Base-by-base conservation (phyloP, 1,140 invertebrate genomes). In the Zaprionus ornatus region DNA sequence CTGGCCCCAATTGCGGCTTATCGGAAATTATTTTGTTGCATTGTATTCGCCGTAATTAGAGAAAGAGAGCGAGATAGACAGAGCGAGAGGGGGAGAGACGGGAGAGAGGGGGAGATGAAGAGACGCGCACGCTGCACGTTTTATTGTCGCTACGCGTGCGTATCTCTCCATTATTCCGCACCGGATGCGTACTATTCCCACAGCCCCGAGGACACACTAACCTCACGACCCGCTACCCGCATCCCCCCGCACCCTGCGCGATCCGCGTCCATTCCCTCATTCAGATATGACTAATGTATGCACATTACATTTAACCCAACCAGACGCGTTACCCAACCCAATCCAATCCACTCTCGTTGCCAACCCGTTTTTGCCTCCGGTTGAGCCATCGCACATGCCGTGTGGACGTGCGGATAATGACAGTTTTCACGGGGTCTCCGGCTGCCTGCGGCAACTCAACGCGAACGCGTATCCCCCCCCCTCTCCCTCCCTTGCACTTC, bases 241-340 rank as follows among this genome's bases (percentile, higher is more conserved):
- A 10, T 6, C 19, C 45, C 45, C n/a, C 15, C 15, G 1, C n/a
- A 1, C 37, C 48, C 29, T n/a, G 65, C 63, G 40, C 37, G 1
- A 17, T 1, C n/a, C 15, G 35, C 35, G 35, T n/a, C 42, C 9
- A 19, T 48, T 7, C 37, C 42, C 32, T 15, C 63, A 64, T 70
- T 54, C 72, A 69, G 82, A 86, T 86, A 87, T 86, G 84, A 86
- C 79, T 86, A 87, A 86, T 86, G 80, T 81, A 83, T 80, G 80
- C 73, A 76, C 83, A 86, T 83, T 82, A 79, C 70, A 19, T 65
- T 55, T 29, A 60, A 56, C 55, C 35, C 42, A 69, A 74, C 52
- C 74, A 45, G 35, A 42, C 57, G 12, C 64, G 27, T 37, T 52
- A 12, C 10, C 32, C 23, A 40, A 48, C 45, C 45, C 37, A 40